Evolutionary conservation across 2,113 vertebrate genomes (phyloP).

Genomic region (Sinocyclocheilus anshuiensis): DNA sequence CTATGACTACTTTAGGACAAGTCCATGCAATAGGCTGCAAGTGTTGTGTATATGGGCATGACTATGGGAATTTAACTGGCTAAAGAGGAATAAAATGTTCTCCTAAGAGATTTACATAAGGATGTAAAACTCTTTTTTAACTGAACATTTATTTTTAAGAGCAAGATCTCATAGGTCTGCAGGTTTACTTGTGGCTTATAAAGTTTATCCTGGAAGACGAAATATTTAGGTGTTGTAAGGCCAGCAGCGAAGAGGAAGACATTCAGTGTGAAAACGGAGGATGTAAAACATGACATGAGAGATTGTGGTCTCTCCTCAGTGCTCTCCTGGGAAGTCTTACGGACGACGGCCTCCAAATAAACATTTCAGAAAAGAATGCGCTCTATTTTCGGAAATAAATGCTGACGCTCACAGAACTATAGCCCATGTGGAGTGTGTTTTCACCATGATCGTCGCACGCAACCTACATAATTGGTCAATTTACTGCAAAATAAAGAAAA

Average conservation of each 20-base stretch:
- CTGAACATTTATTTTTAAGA: neutral
- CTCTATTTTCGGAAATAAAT: constrained; percentile 40
- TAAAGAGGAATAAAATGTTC: neutral
- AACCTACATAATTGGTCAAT: constrained; percentile 17
- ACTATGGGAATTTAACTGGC: neutral
- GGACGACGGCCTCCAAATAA: constrained; percentile 11
- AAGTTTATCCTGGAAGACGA: neutral
- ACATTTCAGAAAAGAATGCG: constrained; percentile 27
- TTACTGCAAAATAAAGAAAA: constrained; percentile 19
- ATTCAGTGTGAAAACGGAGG: neutral
- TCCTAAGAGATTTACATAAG: neutral
- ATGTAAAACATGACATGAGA: constrained; percentile 12
- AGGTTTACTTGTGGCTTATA: neutral
- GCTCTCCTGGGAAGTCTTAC: neutral
- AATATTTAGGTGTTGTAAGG: neutral
- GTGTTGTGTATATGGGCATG: neutral
- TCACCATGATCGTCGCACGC: constrained; percentile 10
- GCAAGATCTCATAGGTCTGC: neutral
- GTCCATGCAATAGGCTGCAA: neutral
- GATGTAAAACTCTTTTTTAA: neutral
- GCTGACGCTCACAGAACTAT: neutral
- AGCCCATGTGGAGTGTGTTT: constrained; percentile 48
- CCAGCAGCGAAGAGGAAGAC: neutral
- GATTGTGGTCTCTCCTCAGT: constrained; percentile 1
- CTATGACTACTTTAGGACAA: neutral